Percentiles rank a stretch among this genome's conserved stretches.
Conservation (phyloP, 2,113 vertebrate genomes). For the Chaetorhynchus papuensis region DNA sequence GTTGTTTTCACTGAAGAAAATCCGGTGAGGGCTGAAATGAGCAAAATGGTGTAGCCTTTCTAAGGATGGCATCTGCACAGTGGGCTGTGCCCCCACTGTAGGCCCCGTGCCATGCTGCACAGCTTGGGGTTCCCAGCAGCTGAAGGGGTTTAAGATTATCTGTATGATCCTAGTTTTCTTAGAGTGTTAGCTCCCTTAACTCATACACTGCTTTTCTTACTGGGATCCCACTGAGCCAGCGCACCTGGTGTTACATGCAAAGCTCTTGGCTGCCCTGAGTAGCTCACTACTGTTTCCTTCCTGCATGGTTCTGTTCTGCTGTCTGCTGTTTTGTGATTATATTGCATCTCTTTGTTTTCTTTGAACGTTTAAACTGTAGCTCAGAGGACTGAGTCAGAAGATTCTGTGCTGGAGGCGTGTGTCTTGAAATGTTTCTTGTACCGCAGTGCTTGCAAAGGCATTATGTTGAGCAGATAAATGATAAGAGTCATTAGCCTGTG, state of each 20-base stretch:
- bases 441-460: background rate
- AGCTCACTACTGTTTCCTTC: background rate
- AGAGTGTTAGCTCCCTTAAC: background rate
- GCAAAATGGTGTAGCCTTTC: background rate
- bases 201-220: background rate
- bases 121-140: background rate
- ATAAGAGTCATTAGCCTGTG: background rate
- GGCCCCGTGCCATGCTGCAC: rapidly evolving
- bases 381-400: background rate
- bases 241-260: background rate
- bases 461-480: background rate
- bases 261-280: background rate
- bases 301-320: background rate
- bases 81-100: background rate
- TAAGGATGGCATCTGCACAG: rapidly evolving
- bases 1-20: background rate
- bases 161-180: background rate
- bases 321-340: background rate
- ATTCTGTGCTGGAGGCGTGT: rapidly evolving
- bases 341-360: background rate
- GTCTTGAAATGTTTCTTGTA: background rate
- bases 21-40: background rate
- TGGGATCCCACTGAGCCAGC: background rate
- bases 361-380: background rate
- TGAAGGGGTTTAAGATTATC: background rate